phyloP scores from a whole-genome alignment of 2,888 invertebrate species.

The Spisula solida region DNA sequence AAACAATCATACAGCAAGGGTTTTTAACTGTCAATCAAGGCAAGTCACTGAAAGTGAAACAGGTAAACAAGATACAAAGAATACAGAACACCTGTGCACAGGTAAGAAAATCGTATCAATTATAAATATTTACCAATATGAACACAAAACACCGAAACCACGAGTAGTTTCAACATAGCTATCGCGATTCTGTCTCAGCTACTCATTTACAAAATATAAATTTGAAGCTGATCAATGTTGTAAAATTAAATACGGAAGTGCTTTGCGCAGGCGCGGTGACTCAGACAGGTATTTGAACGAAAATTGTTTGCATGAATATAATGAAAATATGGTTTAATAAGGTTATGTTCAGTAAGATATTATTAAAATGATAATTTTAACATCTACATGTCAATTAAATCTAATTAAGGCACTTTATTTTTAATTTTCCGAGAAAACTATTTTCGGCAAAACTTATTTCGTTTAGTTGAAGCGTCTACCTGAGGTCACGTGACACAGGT shows the following conservation, averaged over 20 bases:
- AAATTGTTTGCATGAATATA: not conserved
- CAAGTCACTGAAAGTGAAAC: not conserved
- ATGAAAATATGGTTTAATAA: not conserved
- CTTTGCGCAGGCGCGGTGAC: slow-evolving; percentile 56
- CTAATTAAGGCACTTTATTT: no score
- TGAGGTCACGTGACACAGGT: slow-evolving; percentile 68
- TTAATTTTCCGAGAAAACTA: no score
- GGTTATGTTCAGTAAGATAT: no score
- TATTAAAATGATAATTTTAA: no score
- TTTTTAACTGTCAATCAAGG: no score
- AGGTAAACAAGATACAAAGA: not conserved
- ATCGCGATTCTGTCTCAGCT: not conserved
- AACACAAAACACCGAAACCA: not conserved
- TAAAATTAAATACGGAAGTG: slow-evolving; percentile 31
- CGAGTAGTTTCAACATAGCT: not conserved
- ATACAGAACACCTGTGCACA: not conserved
- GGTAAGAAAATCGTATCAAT: not conserved
- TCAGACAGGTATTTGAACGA: slow-evolving; percentile 36
- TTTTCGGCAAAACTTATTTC: slow-evolving; percentile 23
- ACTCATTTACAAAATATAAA: slow-evolving; percentile 35
- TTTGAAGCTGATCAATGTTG: slow-evolving; percentile 4
- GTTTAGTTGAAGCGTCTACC: slow-evolving; percentile 25
- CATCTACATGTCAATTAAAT: no score
- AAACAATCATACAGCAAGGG: no score
- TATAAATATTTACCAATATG: not conserved